Conservation (phyloP, 1,140 invertebrate genomes). For the Cecropterus lyciades region DNA sequence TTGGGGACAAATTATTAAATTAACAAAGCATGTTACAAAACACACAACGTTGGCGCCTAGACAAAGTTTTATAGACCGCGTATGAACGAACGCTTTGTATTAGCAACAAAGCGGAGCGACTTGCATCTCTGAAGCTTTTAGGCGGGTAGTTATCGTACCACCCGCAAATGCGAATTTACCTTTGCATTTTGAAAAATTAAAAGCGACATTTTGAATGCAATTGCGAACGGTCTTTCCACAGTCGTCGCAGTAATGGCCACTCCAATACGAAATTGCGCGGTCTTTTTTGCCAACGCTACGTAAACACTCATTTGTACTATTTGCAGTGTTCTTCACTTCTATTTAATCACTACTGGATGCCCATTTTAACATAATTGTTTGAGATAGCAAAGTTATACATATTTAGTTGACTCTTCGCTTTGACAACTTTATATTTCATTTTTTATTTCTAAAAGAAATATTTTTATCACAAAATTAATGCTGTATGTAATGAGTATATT, state of each 20-base stretch:
- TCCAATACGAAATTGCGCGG: conserved; percentile 69
- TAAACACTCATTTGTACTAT: conserved; percentile 66
- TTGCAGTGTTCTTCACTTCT: conserved; percentile 35
- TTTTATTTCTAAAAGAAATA: too few relatives aligned
- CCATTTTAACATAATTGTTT: conserved; percentile 13
- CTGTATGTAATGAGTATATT: too few relatives aligned
- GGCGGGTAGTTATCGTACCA: conserved; percentile 66
- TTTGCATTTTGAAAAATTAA: conserved; percentile 79
- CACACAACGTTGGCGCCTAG: conserved; percentile 11
- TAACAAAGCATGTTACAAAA: too few relatives aligned
- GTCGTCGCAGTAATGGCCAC: conserved; percentile 74
- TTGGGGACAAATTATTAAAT: too few relatives aligned
- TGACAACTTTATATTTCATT: too few relatives aligned
- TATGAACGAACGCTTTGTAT: conserved; percentile 66
- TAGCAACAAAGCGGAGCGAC: conserved; percentile 68
- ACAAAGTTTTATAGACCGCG: conserved; percentile 62
- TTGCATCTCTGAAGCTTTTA: conserved; percentile 69
- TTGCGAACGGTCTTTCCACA: conserved; percentile 68
- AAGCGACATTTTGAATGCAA: conserved; percentile 79
- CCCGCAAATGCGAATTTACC: conserved; percentile 71
- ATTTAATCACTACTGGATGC: conserved; percentile 19
- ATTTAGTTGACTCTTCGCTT: too few relatives aligned
- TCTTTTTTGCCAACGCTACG: conserved; percentile 62
- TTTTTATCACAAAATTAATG: too few relatives aligned
- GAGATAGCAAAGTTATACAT: background rate